Percentiles rank a stretch among this genome's conserved stretches.
Conservation (phyloP, 2,797 vertebrate genomes). For the Dallia pectoralis region DNA sequence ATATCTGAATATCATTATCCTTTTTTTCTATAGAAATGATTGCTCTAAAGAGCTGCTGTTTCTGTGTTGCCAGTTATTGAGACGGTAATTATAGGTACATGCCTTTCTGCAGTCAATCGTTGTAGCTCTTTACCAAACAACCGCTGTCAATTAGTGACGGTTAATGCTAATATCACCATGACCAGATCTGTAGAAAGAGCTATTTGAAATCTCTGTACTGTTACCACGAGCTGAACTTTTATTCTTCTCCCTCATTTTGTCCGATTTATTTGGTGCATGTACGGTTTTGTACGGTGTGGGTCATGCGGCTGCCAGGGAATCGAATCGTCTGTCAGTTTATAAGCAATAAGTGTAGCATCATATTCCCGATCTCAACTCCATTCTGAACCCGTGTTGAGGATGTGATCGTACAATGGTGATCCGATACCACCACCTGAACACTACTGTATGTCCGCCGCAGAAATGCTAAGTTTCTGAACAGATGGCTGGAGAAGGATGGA, state of each 20-base stretch:
- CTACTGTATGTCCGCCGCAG: neutral
- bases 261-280: constrained; percentile 77
- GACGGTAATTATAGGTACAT: constrained; percentile 74
- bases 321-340: constrained; percentile 71
- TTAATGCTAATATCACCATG: constrained; percentile 72
- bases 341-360: constrained; percentile 92
- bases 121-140: constrained; percentile 87
- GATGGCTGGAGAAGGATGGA: constrained; percentile 21
- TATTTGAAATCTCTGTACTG: constrained; percentile 58
- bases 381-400: constrained; percentile 14
- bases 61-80: constrained; percentile 62
- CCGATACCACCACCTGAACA: constrained; percentile 16
- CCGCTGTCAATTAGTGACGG: constrained; percentile 75
- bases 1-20: constrained; percentile 30
- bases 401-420: constrained; percentile 23
- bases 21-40: constrained; percentile 61
- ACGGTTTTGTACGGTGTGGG: constrained; percentile 73
- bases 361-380: constrained; percentile 28
- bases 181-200: constrained; percentile 79
- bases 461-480: constrained; percentile 1
- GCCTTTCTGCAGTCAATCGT: constrained; percentile 79
- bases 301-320: constrained; percentile 77
- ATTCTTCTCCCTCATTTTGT: constrained; percentile 66
- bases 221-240: constrained; percentile 51
- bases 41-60: constrained; percentile 72